phyloP scores from a whole-genome alignment of 2,113 vertebrate species.

The Thermophis baileyi region DNA sequence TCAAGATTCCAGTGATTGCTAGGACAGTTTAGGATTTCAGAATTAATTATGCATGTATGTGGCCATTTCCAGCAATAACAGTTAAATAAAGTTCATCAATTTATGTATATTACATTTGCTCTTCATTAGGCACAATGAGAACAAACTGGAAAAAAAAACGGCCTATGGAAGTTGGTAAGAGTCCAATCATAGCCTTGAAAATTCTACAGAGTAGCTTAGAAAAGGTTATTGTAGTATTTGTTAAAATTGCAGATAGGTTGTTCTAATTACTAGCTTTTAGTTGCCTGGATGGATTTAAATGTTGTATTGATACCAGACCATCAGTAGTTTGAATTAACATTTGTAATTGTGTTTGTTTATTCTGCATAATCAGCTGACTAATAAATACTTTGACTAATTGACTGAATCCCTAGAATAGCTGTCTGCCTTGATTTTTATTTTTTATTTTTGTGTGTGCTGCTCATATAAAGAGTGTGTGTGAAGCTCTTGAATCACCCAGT shows the following conservation, averaged over 20 bases:
- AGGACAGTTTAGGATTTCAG: constrained; percentile 1
- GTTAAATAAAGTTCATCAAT: not conserved
- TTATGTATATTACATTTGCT: not conserved
- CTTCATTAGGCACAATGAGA: not conserved
- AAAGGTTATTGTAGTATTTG: not conserved
- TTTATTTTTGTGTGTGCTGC: too few species aligned
- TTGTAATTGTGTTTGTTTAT: not conserved
- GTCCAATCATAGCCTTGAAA: not conserved
- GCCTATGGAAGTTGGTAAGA: not conserved
- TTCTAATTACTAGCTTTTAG: not conserved
- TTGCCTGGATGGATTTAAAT: not conserved
- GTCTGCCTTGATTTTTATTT: not conserved
- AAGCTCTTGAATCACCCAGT: not conserved
- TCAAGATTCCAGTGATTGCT: not conserved
- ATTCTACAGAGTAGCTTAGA: not conserved
- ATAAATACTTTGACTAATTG: not conserved
- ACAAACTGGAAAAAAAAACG: not conserved
- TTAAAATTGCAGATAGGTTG: not conserved
- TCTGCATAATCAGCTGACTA: not conserved
- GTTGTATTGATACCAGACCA: not conserved
- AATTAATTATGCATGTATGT: not conserved
- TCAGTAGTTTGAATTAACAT: not conserved
- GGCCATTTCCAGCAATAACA: not conserved
- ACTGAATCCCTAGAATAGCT: not conserved
- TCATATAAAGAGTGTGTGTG: not conserved